Conservation (phyloP, 64 coral and sea anemone genomes). For the Dendrophyllia cribrosa region DNA sequence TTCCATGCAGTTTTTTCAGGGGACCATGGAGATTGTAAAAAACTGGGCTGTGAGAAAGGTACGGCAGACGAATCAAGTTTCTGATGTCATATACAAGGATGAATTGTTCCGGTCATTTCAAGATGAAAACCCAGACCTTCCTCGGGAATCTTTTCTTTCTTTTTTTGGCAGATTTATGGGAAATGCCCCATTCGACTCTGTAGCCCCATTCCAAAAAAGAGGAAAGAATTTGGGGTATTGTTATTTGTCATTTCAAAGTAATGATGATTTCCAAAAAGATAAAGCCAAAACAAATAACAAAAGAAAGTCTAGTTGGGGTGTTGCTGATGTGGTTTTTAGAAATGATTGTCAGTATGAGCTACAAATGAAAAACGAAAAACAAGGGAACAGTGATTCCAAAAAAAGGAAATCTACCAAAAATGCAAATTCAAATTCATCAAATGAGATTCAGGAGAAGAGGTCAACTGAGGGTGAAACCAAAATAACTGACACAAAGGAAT, state of each 20-base stretch:
- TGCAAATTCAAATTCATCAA: too few species aligned
- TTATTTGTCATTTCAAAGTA: neutral
- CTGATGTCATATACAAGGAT: neutral
- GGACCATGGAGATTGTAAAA: neutral
- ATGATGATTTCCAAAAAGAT: neutral
- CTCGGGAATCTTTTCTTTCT: neutral
- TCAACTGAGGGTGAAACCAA: too few species aligned
- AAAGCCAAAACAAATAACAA: neutral
- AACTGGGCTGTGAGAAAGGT: neutral
- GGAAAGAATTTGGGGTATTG: neutral
- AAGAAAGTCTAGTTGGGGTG: neutral
- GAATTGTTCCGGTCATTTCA: neutral
- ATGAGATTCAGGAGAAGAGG: too few species aligned
- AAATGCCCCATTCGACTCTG: neutral
- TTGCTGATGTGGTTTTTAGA: too few species aligned
- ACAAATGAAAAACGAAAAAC: too few species aligned
- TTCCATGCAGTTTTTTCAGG: neutral
- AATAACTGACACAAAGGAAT: neutral
- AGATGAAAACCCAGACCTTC: neutral
- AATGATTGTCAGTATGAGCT: too few species aligned
- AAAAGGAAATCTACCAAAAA: too few species aligned
- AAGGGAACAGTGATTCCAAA: too few species aligned
- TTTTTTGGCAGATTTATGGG: constrained; percentile 2
- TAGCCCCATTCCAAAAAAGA: neutral
- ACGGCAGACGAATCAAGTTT: neutral